Conservation (phyloP, 2,113 vertebrate genomes). For the Chlorodrepanis virens region DNA sequence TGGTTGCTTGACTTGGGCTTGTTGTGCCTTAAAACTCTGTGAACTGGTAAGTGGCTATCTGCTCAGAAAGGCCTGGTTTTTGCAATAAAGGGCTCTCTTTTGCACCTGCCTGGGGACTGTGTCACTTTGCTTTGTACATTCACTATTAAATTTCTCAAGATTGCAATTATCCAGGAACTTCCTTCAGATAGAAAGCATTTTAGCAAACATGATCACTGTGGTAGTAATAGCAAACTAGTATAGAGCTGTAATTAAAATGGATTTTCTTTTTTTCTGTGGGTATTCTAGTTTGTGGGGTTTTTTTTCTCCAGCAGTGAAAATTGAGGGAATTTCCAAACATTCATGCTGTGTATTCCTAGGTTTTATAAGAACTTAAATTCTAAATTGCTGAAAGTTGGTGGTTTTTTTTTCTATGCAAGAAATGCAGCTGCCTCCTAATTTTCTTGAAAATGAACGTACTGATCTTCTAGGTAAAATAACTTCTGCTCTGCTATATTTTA, state of each 20-base stretch:
- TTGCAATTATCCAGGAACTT: neutral
- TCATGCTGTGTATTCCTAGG: neutral
- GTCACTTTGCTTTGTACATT: fast-evolving
- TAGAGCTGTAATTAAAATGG: neutral
- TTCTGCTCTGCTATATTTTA: neutral
- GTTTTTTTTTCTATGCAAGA: neutral
- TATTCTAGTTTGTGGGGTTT: neutral
- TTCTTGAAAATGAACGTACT: neutral
- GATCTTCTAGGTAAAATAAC: neutral
- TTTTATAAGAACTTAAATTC: neutral
- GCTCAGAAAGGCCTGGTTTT: neutral
- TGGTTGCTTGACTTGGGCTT: neutral
- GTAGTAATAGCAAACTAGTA: neutral
- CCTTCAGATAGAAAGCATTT: neutral
- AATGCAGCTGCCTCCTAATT: neutral
- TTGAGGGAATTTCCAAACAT: neutral
- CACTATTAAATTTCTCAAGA: neutral
- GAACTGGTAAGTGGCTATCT: neutral
- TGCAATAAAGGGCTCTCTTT: neutral
- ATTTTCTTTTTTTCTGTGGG: neutral
- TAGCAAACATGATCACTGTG: neutral
- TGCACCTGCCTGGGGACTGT: neutral
- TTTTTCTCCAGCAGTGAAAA: neutral
- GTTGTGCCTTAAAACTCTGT: neutral
- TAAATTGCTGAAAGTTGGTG: neutral